phyloP scores from a whole-genome alignment of 2,797 vertebrate genomes.

The Crax fasciolata region DNA sequence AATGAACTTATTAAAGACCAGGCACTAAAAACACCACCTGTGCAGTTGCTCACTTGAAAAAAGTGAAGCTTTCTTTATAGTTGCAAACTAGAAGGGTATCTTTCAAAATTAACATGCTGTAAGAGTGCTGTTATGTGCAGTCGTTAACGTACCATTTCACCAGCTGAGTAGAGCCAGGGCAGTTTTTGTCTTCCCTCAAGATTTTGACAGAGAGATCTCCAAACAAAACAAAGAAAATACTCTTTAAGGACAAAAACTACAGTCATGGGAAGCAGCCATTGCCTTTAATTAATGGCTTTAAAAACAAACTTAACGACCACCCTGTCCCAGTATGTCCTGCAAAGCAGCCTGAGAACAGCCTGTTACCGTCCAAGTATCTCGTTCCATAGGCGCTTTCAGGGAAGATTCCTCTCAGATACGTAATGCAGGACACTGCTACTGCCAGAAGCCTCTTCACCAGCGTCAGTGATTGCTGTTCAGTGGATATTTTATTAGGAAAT shows the following conservation, averaged over 20 bases:
- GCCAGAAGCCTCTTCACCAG: constrained; percentile 94
- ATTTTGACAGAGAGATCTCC: constrained; percentile 95
- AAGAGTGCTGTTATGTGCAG: rapidly evolving
- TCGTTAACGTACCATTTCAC: constrained; percentile 88
- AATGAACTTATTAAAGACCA: not conserved
- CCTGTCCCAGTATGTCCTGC: not conserved
- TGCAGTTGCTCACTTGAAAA: not conserved
- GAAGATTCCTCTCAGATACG: constrained; percentile 95
- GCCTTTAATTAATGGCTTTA: not conserved
- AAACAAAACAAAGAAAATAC: not conserved
- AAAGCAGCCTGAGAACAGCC: not conserved
- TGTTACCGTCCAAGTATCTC: constrained; percentile 93
- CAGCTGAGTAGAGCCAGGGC: constrained; percentile 91
- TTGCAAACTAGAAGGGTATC: not conserved
- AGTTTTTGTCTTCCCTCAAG: constrained; percentile 89
- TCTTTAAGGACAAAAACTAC: not conserved
- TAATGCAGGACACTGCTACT: constrained; percentile 95
- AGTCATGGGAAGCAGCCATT: not conserved
- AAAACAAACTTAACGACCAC: not conserved
- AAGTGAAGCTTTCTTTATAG: not conserved
- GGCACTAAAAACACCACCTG: not conserved
- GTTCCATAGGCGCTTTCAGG: constrained; percentile 94
- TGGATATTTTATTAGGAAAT: constrained; percentile 87
- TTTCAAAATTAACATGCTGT: not conserved
- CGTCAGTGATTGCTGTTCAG: constrained; percentile 91